Base-by-base conservation (phyloP, 2,888 invertebrate species). In the Stenolophus ochropezus region DNA sequence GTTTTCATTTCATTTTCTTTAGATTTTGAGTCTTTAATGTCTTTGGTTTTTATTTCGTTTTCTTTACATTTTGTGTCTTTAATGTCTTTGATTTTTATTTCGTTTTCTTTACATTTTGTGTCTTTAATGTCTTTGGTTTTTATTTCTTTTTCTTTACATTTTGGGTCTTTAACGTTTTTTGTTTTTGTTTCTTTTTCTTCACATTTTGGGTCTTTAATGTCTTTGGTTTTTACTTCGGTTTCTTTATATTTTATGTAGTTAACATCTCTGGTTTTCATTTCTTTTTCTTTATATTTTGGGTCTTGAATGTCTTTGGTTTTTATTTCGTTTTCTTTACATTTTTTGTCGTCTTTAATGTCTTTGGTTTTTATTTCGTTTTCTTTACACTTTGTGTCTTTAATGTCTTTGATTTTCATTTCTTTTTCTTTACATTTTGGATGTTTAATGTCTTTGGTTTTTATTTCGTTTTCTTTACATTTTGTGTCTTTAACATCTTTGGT, bases 171-270 rank as follows among this genome's bases (percentile, higher is more conserved):
- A n/a, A n/a, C n/a, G n/a, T n/a, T n/a, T n/a, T n/a, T n/a, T n/a
- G n/a, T n/a, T 42, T 1, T 42, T 42, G 33, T 11, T 42, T 42
- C 8, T 11, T 42, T 42, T 42, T 42, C 11, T 42, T 42, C 11
- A 42, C 11, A n/a, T n/a, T n/a, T n/a, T n/a, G n/a, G n/a, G n/a
- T 23, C 47, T 51, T 74, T 74, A 23, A 4, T 58, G 18, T 58
- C n/a, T 11, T 6, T 11, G 4, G 11, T 61, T 11, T 20, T 53
- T n/a, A n/a, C n/a, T n/a, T n/a, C n/a, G n/a, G n/a, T n/a, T n/a
- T n/a, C n/a, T n/a, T n/a, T n/a, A n/a, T n/a, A n/a, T n/a, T n/a
- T 61, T 21, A 21, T n/a, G n/a, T n/a, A n/a, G n/a, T n/a, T n/a
- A 53, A n/a, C n/a, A n/a, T 47, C 27, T 51, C 71, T 73, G 1